Conservation (phyloP, 23 tunicate genomes). For the Styela plicata region DNA sequence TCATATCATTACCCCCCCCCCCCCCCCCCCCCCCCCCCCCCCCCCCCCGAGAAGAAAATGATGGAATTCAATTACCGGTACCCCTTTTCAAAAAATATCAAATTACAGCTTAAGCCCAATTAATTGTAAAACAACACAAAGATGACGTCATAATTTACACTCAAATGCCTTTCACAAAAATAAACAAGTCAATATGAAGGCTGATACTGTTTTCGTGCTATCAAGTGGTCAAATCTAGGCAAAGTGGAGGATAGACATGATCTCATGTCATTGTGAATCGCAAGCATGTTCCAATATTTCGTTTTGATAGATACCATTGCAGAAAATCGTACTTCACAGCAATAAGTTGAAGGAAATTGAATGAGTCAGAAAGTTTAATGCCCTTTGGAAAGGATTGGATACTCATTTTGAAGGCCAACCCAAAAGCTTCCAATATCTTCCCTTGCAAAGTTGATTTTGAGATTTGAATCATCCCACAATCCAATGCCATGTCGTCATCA, state of each 20-base stretch:
- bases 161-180: slow-evolving; percentile 9
- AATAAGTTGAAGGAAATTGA: slow-evolving; percentile 38
- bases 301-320: slow-evolving; percentile 38
- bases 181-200: slow-evolving; percentile 24
- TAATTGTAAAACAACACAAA: neutral
- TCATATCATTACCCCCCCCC: slow-evolving; percentile 2
- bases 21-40: too few relatives aligned
- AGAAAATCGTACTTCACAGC: slow-evolving; percentile 52
- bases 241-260: slow-evolving; percentile 39
- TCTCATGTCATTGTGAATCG: slow-evolving; percentile 43
- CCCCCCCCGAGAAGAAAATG: too few relatives aligned
- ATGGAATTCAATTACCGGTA: neutral
- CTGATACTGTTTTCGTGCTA: slow-evolving; percentile 31
- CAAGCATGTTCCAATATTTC: slow-evolving; percentile 37
- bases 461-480: slow-evolving; percentile 48
- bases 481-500: slow-evolving; percentile 40
- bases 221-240: slow-evolving; percentile 41
- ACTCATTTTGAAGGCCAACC: slow-evolving; percentile 38
- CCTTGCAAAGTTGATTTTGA: slow-evolving; percentile 35
- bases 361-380: slow-evolving; percentile 31
- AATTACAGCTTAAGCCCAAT: neutral
- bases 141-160: neutral
- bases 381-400: slow-evolving; percentile 42
- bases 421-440: slow-evolving; percentile 39
- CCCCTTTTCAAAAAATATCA: slow-evolving; percentile 1